Conservation (phyloP, 2,113 vertebrate species). For the Pristiophorus japonicus region DNA sequence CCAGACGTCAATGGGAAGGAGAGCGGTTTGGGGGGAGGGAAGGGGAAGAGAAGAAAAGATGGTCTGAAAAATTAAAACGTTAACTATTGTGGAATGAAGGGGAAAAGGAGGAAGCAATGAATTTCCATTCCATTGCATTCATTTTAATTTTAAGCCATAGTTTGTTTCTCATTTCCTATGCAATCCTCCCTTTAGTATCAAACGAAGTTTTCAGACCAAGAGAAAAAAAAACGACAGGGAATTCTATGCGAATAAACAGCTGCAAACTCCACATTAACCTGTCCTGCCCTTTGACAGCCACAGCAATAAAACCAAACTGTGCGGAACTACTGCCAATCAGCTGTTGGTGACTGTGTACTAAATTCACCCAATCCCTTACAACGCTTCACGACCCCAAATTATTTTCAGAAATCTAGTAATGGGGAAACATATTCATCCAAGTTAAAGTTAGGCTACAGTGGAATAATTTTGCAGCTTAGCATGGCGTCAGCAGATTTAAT, state of each 20-base stretch:
- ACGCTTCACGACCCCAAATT: background rate
- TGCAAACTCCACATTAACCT: slow-evolving; percentile 4
- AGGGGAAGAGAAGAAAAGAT: background rate
- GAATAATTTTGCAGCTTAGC: background rate
- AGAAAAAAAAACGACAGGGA: background rate
- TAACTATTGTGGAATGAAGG: background rate
- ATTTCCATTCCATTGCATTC: background rate
- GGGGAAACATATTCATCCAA: background rate
- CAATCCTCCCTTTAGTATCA: background rate
- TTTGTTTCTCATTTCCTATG: background rate
- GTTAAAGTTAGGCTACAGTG: background rate
- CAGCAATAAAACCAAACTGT: background rate
- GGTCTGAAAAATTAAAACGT: background rate
- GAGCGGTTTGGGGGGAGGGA: too few species aligned
- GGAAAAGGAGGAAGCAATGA: background rate
- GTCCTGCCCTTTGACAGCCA: background rate
- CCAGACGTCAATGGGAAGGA: background rate
- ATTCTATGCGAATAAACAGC: background rate
- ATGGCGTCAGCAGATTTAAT: background rate
- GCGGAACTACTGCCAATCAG: background rate
- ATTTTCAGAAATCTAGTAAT: background rate
- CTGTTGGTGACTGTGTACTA: background rate
- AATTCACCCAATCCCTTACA: background rate
- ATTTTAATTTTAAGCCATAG: background rate
- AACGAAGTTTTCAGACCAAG: background rate